Evolutionary conservation across 2,888 invertebrate genomes (phyloP).

Genomic region (Agrochola macilenta): DNA sequence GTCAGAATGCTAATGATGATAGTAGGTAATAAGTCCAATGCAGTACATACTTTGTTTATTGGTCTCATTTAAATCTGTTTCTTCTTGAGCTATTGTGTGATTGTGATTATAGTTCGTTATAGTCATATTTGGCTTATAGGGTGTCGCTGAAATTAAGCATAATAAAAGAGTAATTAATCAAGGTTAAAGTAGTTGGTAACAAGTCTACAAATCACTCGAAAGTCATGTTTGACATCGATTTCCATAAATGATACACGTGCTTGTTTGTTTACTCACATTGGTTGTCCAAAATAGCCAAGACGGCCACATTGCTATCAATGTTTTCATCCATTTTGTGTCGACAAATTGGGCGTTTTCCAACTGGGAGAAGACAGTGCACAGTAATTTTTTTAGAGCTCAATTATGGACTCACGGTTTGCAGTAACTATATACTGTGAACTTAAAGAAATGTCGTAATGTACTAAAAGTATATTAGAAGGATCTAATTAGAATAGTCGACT

Average conservation of each 20-base stretch:
- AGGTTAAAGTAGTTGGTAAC: not conserved
- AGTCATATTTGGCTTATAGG: conserved; percentile 76
- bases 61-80: conserved; percentile 75
- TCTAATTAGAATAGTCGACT: not conserved
- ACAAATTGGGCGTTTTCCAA: conserved; percentile 66
- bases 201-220: not conserved
- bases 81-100: conserved; percentile 72
- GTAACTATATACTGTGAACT: not conserved
- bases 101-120: conserved; percentile 72
- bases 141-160: conserved; percentile 67
- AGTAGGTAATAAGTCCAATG: not conserved
- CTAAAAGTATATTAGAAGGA: not conserved
- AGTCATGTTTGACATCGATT: not conserved
- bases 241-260: conserved; percentile 1
- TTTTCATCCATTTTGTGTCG: conserved; percentile 77
- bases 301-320: conserved; percentile 81
- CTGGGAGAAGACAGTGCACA: conserved; percentile 43
- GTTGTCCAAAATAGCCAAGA: conserved; percentile 80
- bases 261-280: conserved; percentile 74
- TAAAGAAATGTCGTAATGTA: not conserved
- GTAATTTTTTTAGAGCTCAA: conserved; percentile 30
- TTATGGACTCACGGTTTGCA: not conserved
- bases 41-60: conserved; percentile 80
- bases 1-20: not conserved
- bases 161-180: not conserved